Conservation (phyloP, 2,888 invertebrate species). For the Caenorhabditis sulstoni region DNA sequence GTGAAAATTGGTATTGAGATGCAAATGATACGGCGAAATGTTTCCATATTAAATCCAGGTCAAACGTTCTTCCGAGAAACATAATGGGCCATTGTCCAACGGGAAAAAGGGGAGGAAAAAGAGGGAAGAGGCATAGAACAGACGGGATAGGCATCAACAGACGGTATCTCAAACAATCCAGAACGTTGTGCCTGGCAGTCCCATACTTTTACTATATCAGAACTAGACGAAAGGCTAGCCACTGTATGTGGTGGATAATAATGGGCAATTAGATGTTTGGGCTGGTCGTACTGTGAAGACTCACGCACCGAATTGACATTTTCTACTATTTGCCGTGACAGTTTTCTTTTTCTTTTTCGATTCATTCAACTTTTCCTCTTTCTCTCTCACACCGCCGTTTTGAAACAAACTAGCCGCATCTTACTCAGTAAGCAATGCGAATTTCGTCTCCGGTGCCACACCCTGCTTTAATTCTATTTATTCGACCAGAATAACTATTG, state of each 20-base stretch:
- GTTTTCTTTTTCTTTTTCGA: conserved; percentile 23
- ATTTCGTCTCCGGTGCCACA: conserved; percentile 30
- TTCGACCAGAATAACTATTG: not conserved
- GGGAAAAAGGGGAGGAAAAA: conserved; percentile 13
- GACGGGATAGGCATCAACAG: conserved; percentile 18
- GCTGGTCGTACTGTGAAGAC: conserved; percentile 37
- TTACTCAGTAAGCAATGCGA: conserved; percentile 20
- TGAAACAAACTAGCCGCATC: conserved; percentile 20
- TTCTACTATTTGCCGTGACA: conserved; percentile 52
- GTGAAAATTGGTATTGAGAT: conserved; percentile 56
- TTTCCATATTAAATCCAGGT: conserved; percentile 58
- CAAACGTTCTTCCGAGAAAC: conserved; percentile 41
- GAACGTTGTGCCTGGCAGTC: conserved; percentile 19
- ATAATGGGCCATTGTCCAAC: conserved; percentile 7
- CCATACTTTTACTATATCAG: conserved; percentile 49
- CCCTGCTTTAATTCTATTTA: conserved; percentile 25
- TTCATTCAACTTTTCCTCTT: conserved; percentile 20
- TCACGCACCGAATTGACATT: conserved; percentile 50
- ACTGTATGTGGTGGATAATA: conserved; percentile 44
- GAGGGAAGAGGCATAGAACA: conserved; percentile 16
- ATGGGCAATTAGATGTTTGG: conserved; percentile 48
- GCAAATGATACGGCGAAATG: conserved; percentile 57
- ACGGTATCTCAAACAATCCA: conserved; percentile 49
- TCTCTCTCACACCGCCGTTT: conserved; percentile 2
- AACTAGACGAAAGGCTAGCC: conserved; percentile 42